Evolutionary conservation across 2,797 vertebrate species (phyloP).

Genomic region (Lutjanus campechanus): DNA sequence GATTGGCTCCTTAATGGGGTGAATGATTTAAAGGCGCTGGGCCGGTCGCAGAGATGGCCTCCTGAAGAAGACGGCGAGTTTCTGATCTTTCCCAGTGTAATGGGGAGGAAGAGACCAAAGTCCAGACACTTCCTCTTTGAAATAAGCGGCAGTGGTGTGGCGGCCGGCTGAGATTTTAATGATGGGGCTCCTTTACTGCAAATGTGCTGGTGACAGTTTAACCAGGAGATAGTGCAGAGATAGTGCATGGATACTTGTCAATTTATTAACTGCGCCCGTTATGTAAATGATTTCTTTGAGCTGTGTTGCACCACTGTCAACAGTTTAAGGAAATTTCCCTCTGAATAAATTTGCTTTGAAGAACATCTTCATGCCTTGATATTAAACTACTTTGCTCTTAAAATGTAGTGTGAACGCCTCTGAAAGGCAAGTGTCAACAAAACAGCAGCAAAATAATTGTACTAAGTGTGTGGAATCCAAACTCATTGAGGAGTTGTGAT

Average conservation of each 20-base stretch:
- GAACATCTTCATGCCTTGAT: constrained; percentile 52
- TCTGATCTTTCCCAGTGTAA: constrained; percentile 67
- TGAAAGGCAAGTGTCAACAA: constrained; percentile 68
- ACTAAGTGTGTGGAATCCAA: constrained; percentile 38
- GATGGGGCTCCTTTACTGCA: constrained; percentile 55
- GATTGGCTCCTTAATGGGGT: constrained; percentile 84
- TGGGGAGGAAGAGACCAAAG: constrained; percentile 64
- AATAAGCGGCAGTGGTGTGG: constrained; percentile 37
- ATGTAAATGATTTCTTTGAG: constrained; percentile 70
- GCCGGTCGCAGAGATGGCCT: constrained; percentile 55
- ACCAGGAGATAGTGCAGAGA: constrained; percentile 29
- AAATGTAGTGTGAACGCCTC: constrained; percentile 43
- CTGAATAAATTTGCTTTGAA: constrained; percentile 71
- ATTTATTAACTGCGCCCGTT: constrained; percentile 56
- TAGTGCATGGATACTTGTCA: constrained; percentile 52
- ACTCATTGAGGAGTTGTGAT: constrained; percentile 60
- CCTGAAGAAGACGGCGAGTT: constrained; percentile 57
- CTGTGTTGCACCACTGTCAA: constrained; percentile 59
- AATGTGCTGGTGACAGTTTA: constrained; percentile 47
- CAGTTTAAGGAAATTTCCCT: constrained; percentile 60
- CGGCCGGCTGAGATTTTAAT: constrained; percentile 63
- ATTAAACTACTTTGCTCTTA: constrained; percentile 58
- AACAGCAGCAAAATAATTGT: constrained; percentile 61
- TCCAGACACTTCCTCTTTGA: constrained; percentile 62
- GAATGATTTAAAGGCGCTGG: constrained; percentile 67